Base-by-base conservation (phyloP, 2,113 vertebrate species). In the Erythrocebus patas region DNA sequence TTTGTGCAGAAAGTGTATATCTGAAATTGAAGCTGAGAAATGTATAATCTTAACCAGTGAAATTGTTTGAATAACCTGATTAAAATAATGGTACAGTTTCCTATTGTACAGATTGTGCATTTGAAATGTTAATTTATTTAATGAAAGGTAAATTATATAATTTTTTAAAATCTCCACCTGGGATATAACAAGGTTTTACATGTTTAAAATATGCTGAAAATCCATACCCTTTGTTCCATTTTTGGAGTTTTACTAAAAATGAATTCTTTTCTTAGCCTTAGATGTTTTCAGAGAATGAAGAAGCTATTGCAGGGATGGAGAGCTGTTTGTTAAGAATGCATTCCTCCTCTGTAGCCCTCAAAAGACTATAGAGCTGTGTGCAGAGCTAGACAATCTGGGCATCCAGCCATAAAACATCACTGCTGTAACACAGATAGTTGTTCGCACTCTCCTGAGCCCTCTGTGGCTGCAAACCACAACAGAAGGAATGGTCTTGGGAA, bases 401-500 rank as follows among this genome's bases (percentile, higher is more conserved):
- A 99, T 61, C 80, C 98, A 98, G 99, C 99, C 99, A 99, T 97
- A 98, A 99, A 99, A 98, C 99, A 98, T 98, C 99, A 98, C 98
- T 96, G 98, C 99, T 98, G 98, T 95, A 97, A 99, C 98, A 98
- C 99, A 99, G 99, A 98, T 96, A 98, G 98, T 97, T 97, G 98
- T 64, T 97, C 93, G 95, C 87, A 40, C 99, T 99, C 99, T 98
- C 94, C 96, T 97, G 98, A 99, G 98, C 98, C 98, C 98, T 98
- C 97, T 90, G 38, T 96, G 97, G 98, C 99, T 98, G 98, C 96
- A 98, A 98, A 98, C 98, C 97, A 80, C 98, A 98, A 97, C 81
- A 76, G 98, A 96, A 91, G 97, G 98, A 97, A 91, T 82, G 95
- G 97, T 97, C 97, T 98, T 96, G 97, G 98, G 97, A 98, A 98